Percentiles rank a stretch among this genome's conserved stretches.
Evolutionary conservation across 2,888 invertebrate genomes (phyloP).

Genomic region (Synanthedon tipuliformis): DNA sequence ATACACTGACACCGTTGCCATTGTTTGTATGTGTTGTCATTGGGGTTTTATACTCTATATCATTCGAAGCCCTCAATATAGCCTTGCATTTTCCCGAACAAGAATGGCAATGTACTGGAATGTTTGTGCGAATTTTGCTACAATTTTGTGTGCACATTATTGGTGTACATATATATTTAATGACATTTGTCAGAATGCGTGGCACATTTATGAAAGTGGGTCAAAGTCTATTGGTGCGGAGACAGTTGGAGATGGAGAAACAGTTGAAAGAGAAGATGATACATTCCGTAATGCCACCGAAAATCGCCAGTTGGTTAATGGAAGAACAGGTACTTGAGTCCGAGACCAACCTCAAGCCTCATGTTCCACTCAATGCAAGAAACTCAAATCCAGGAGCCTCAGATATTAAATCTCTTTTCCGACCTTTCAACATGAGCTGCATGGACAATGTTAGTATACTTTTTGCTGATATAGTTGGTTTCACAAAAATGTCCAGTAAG

Average conservation of each 20-base stretch:
- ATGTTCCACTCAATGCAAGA: constrained; percentile 50
- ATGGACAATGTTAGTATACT: constrained; percentile 97
- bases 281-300: constrained; percentile 96
- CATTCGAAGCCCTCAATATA: constrained; percentile 82
- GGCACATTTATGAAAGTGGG: constrained; percentile 98
- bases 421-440: constrained; percentile 96
- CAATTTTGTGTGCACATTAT: constrained; percentile 92
- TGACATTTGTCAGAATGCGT: constrained; percentile 92
- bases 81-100: constrained; percentile 57
- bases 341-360: constrained; percentile 65
- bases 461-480: constrained; percentile 98
- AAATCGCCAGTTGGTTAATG: constrained; percentile 87
- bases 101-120: constrained; percentile 68
- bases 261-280: constrained; percentile 97
- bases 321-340: constrained; percentile 76
- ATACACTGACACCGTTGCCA: constrained; percentile 93
- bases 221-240: constrained; percentile 88
- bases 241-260: constrained; percentile 93
- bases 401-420: constrained; percentile 85
- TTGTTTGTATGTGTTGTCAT: constrained; percentile 86
- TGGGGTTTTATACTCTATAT: constrained; percentile 83
- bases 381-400: constrained; percentile 69
- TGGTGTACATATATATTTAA: constrained; percentile 91
- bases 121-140: constrained; percentile 79
- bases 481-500: constrained; percentile 96